Evolutionary conservation across 2,113 vertebrate genomes (phyloP).

Genomic region (Gracilinanus agilis): DNA sequence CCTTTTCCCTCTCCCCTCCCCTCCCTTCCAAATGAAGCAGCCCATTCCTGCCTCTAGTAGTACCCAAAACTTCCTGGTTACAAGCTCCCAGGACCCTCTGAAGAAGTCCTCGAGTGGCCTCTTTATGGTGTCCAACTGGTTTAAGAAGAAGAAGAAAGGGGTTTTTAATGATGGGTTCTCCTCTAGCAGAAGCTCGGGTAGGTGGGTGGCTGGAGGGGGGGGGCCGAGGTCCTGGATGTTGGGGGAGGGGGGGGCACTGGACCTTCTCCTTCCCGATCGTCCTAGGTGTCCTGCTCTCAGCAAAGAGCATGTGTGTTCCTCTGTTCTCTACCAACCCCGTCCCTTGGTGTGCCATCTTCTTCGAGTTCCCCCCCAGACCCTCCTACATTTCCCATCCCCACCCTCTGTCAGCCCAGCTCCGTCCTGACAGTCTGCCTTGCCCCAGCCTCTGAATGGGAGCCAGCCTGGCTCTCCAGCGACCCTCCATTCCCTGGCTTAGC

Average conservation of each 20-base stretch:
- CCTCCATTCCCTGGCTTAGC: neutral
- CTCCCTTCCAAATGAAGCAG: too few relatives aligned
- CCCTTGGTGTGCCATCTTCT: too few relatives aligned
- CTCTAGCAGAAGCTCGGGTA: neutral
- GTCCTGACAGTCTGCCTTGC: neutral
- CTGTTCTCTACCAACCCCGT: neutral
- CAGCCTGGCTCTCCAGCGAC: neutral
- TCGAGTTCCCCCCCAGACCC: too few relatives aligned
- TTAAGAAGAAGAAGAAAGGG: neutral
- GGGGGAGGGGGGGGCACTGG: neutral
- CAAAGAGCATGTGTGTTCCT: too few relatives aligned
- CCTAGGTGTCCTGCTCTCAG: too few relatives aligned
- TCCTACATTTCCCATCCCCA: too few relatives aligned
- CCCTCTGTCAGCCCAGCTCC: neutral
- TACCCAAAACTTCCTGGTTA: too few relatives aligned
- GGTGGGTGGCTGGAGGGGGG: neutral
- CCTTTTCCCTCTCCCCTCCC: too few relatives aligned
- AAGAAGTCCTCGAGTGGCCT: neutral
- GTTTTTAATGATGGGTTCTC: neutral
- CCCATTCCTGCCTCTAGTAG: too few relatives aligned
- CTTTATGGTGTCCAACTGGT: neutral
- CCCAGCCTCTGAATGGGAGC: too few relatives aligned
- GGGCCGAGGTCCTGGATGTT: neutral
- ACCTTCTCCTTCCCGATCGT: too few relatives aligned
- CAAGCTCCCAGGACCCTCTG: too few relatives aligned